Base-by-base conservation (phyloP, 1,140 invertebrate species). In the Trichoplusia ni region DNA sequence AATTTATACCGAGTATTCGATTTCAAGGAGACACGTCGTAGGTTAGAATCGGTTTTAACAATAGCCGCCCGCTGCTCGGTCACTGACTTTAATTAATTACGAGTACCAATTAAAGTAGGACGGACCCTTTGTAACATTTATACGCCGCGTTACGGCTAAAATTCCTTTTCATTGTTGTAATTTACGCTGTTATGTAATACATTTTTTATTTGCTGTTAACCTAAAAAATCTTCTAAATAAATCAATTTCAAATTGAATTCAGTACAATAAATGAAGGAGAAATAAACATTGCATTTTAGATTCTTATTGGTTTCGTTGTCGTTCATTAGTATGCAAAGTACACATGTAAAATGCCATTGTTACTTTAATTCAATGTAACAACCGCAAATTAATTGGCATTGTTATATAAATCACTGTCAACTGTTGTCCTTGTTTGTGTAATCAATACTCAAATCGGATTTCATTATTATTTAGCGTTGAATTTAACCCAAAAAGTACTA, bases 31-130 rank as follows among this genome's bases (percentile, higher is more conserved):
- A 51, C 40, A 60, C n/a, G 40, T 25, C 4, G 27, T 18, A 23
- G 37, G n/a, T n/a, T 3, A 31, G 16, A 51, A 62, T 33, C 19
- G 29, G 18, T 27, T 60, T 23, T 33, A 29, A 63, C 47, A 63
- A 63, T 53, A 53, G 60, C 19, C n/a, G 19, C 23, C 35, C 38
- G 25, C 47, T 14, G 37, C 11, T 53, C 60, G 51, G 53, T 68
- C 60, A 63, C 56, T 64, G 60, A 64, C 66, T 68, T 64, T 64
- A 59, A 68, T 68, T 68, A 68, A 64, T 64, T 64, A 59, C 60
- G 31, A 53, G 35, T 68, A 42, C 60, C 46, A 63, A 68, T 68
- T 68, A 68, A 63, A 37, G 46, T 44, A 54, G 37, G 16, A 11
- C 51, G 33, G 59, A 51, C 49, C 65, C 61, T 42, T 60, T 23